phyloP scores from a whole-genome alignment of 2,113 vertebrate species.

The Maccullochella peelii region DNA sequence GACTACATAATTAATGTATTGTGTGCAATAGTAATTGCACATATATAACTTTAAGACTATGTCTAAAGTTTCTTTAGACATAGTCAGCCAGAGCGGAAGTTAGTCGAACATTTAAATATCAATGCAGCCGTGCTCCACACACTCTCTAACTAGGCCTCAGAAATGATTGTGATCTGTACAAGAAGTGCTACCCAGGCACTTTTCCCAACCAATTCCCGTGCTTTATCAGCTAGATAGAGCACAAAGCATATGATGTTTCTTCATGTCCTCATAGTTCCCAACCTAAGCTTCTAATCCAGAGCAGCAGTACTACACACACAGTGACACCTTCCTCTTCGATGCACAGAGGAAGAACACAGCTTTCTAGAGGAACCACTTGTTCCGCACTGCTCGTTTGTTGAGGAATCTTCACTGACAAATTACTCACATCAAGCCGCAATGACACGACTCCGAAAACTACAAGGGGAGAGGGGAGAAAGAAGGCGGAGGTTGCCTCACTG shows the following conservation, averaged over 20 bases:
- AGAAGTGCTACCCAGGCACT: conserved; percentile 69
- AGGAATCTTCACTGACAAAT: conserved; percentile 72
- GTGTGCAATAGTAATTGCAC: neutral
- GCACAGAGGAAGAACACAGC: conserved; percentile 48
- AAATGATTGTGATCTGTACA: conserved; percentile 61
- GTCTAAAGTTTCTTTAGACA: neutral
- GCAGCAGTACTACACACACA: conserved; percentile 42
- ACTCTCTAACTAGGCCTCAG: conserved; percentile 56
- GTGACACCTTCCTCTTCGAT: conserved; percentile 44
- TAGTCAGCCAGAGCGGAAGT: conserved; percentile 31
- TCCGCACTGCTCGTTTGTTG: conserved; percentile 53
- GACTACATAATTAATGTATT: neutral
- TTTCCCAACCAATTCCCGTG: conserved; percentile 56
- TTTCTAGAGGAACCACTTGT: conserved; percentile 67
- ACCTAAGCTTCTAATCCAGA: conserved; percentile 57
- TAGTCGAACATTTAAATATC: conserved; percentile 67
- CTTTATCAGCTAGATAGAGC: conserved; percentile 71
- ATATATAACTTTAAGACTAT: conserved; percentile 4
- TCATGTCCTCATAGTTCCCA: conserved; percentile 62
- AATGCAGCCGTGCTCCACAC: conserved; percentile 10
- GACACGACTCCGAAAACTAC: conserved; percentile 58
- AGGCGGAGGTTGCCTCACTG: conserved; percentile 53
- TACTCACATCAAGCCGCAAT: conserved; percentile 68
- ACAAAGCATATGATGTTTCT: conserved; percentile 58
- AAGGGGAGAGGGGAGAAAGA: conserved; percentile 41